Evolutionary conservation across 2,797 vertebrate species (phyloP), one percentile per base, ranked within the genome.

Genomic region (Rhinophrynus dorsalis): DNA sequence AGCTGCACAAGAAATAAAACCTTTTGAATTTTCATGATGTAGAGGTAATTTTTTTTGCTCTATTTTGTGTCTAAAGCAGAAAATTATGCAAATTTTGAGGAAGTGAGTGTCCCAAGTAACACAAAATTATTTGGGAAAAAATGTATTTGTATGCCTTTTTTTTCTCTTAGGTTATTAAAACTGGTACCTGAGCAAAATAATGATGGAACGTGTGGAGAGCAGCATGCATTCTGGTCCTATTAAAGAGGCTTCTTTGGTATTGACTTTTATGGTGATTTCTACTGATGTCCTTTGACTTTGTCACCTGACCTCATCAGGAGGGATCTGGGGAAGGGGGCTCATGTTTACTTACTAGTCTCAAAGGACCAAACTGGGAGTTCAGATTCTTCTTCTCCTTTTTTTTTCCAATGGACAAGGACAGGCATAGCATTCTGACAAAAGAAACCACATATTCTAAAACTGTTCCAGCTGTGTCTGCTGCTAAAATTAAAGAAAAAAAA

Each of bases 261-360:
- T 50, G 75, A 80, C 77, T 79, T 82, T 85, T 87, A 85, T 66
- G 83, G 85, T 85, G 83, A 77, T 80, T 88, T 88, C 90, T 74
- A 69, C 71, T 85, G 84, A 85, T 79, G 79, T 82, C 80, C 89
- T 81, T 81, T 85, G 87, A 85, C 85, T 71, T 71, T 0, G 80
- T 84, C 79, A 80, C 82, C 83, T 79, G 85, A 83, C 85, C 83
- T 76, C 74, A 24, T 74, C 48, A 58, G 81, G 81, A 84, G 85
- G 82, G 86, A 81, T 80, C 81, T 61, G 35, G 88, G 88, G 86
- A 59, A 83, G 77, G 47, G 81, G 84, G 86, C 88, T 92, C 76
- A 82, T 90, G 89, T 90, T 92, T 89, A 84, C 84, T 87, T 86
- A 83, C 70, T 67, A 75, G 81, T 89, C 93, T 82, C 86, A 17